phyloP scores from a whole-genome alignment of 2,888 invertebrate genomes.

The Diloba caeruleocephala region DNA sequence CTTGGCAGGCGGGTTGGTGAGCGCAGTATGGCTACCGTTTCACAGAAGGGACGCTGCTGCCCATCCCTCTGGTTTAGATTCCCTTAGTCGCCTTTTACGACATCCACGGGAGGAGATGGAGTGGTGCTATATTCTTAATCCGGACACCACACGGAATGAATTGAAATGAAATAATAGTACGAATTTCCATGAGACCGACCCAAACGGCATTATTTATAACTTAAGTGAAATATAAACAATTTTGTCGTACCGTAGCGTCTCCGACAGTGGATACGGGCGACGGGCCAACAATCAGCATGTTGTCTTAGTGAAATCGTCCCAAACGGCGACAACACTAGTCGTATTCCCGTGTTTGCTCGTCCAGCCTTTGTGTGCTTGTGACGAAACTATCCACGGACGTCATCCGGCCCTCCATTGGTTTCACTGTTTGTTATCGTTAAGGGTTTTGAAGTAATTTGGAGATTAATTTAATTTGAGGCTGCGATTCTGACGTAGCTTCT shows the following conservation, averaged over 20 bases:
- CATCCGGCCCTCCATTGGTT: conserved; percentile 29
- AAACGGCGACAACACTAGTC: conserved; percentile 62
- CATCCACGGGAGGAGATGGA: too few relatives aligned
- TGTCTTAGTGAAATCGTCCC: conserved; percentile 75
- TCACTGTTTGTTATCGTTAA: conserved; percentile 16
- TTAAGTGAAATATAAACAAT: background rate
- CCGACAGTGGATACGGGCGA: background rate
- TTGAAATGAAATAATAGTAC: too few relatives aligned
- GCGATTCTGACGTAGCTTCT: background rate
- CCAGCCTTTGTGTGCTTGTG: conserved; percentile 41
- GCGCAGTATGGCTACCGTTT: too few relatives aligned
- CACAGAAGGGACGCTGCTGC: too few relatives aligned
- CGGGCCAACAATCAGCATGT: conserved; percentile 58
- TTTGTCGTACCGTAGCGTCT: background rate
- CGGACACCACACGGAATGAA: too few relatives aligned
- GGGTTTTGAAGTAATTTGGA: conserved; percentile 32
- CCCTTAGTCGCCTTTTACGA: too few relatives aligned
- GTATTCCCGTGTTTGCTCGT: conserved; percentile 44
- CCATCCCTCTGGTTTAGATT: too few relatives aligned
- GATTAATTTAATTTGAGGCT: conserved; percentile 3
- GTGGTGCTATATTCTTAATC: too few relatives aligned
- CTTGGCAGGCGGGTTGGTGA: too few relatives aligned
- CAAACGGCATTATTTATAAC: too few relatives aligned
- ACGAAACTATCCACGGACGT: conserved; percentile 27
- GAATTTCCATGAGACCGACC: too few relatives aligned